Conservation (phyloP, 2,797 vertebrate species). For the Eptatretus atami region DNA sequence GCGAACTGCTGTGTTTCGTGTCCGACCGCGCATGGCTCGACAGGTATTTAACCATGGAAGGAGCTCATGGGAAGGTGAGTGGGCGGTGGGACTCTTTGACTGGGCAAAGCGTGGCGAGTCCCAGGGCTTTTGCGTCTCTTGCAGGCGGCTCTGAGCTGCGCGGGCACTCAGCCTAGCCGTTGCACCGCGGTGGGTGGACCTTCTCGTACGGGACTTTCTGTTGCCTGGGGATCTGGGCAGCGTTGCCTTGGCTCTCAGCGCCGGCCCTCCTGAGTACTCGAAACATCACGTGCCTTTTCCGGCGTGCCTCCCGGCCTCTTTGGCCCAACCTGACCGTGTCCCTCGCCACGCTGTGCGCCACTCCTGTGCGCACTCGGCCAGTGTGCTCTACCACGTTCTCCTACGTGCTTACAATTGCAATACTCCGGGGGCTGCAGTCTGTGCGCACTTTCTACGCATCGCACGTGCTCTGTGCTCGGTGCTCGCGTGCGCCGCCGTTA, state of each 20-base stretch:
- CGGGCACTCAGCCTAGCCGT: constrained; percentile 58
- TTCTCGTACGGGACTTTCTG: constrained; percentile 44
- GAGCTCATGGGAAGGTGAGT: no score
- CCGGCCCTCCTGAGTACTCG: constrained; percentile 38
- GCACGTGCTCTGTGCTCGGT: constrained; percentile 40
- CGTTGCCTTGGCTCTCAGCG: constrained; percentile 46
- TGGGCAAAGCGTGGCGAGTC: constrained; percentile 33
- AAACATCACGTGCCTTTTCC: constrained; percentile 43
- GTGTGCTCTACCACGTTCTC: constrained; percentile 56
- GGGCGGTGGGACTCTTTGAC: constrained; percentile 48
- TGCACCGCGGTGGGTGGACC: constrained; percentile 45
- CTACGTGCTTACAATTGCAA: constrained; percentile 22
- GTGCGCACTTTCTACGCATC: constrained; percentile 39
- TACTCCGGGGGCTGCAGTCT: constrained; percentile 18
- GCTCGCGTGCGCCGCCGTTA: constrained; percentile 37
- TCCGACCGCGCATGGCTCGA: no score
- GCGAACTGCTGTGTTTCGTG: no score
- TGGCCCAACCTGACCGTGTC: constrained; percentile 92
- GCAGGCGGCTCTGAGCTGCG: constrained; percentile 44
- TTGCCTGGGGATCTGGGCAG: constrained; percentile 89
- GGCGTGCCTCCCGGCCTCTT: constrained; percentile 50
- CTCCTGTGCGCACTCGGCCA: constrained; percentile 61
- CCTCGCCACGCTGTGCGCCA: constrained; percentile 60
- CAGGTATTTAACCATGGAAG: no score
- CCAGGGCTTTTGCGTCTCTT: constrained; percentile 34